Evolutionary conservation across 2,113 vertebrate genomes (phyloP).

Genomic region (Alethe diademata): DNA sequence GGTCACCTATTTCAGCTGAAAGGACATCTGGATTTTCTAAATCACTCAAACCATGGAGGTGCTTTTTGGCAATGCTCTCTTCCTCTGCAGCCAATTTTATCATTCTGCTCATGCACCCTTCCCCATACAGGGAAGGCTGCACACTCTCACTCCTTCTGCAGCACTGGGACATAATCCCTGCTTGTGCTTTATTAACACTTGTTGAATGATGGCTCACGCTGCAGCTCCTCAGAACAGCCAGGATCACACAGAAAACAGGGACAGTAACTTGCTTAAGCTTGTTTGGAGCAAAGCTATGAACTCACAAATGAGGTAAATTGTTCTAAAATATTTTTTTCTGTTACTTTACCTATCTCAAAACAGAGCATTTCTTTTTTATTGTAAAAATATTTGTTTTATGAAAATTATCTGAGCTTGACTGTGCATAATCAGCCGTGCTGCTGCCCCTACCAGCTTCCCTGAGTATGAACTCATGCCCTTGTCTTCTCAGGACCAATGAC

Average conservation of each 20-base stretch:
- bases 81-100: constrained; percentile 16
- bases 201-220: background rate
- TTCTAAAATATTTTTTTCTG: background rate
- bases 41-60: background rate
- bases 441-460: background rate
- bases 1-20: constrained; percentile 36
- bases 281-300: background rate
- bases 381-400: background rate
- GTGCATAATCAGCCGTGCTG: background rate
- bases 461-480: background rate
- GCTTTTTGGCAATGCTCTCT: constrained; percentile 13
- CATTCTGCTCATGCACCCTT: background rate
- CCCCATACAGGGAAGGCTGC: background rate
- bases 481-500: background rate
- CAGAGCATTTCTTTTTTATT: background rate
- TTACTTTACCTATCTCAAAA: background rate
- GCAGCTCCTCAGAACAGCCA: background rate
- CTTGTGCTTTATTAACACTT: background rate
- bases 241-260: background rate
- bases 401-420: background rate
- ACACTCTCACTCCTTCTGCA: background rate
- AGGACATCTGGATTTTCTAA: constrained; percentile 56
- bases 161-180: background rate
- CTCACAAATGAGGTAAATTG: background rate
- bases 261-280: background rate